Percentiles rank a stretch among this genome's conserved stretches.
phyloP scores from a whole-genome alignment of 2,888 invertebrate species.

The Pterostichus niger region DNA sequence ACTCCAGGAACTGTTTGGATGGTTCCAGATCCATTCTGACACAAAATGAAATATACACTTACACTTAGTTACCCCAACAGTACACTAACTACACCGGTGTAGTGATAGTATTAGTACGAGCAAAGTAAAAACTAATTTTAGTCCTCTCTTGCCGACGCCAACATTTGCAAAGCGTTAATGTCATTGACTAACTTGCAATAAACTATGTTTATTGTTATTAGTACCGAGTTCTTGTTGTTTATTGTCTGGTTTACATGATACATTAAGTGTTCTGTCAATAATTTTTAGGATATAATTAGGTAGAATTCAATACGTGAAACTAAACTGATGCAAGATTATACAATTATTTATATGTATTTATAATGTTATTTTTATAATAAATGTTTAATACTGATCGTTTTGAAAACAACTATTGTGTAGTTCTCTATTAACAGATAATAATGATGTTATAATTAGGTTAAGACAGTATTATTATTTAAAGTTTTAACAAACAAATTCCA shows the following conservation, averaged over 20 bases:
- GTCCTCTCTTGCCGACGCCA: slow-evolving; percentile 58
- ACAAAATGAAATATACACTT: slow-evolving; percentile 19
- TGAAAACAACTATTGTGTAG: neutral
- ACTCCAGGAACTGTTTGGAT: slow-evolving; percentile 72
- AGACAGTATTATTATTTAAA: no score
- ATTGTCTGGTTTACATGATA: neutral
- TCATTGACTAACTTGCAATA: slow-evolving; percentile 39
- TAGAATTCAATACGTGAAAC: no score
- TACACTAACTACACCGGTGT: slow-evolving; percentile 52
- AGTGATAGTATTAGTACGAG: slow-evolving; percentile 57
- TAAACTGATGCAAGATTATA: no score
- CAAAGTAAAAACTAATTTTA: slow-evolving; percentile 57
- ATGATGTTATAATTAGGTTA: no score
- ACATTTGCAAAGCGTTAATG: slow-evolving; percentile 21
- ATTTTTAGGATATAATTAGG: neutral
- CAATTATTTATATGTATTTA: no score
- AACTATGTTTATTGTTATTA: slow-evolving; percentile 14
- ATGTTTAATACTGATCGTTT: neutral
- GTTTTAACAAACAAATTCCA: no score
- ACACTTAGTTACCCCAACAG: slow-evolving; percentile 51
- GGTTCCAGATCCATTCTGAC: slow-evolving; percentile 68
- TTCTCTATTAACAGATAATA: neutral
- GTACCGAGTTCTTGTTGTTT: neutral
- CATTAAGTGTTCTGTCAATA: neutral
- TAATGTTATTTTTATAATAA: neutral